Evolutionary conservation across 53 echinoderm and acorn worm genomes (phyloP), one percentile per base, ranked within the genome.

Genomic region (Holothuria scabra): DNA sequence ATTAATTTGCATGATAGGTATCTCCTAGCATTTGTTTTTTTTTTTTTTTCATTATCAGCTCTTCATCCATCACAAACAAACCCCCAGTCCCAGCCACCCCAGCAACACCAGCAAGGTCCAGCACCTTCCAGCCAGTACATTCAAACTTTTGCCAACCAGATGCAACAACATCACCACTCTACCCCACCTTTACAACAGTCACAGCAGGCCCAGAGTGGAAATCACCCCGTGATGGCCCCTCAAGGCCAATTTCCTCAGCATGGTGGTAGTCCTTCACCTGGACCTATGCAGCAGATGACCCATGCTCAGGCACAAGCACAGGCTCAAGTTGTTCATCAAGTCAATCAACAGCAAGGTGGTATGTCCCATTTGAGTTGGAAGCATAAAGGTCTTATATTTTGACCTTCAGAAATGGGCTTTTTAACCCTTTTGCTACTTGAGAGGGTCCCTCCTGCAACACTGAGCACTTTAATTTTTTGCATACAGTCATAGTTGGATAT

Each of bases 151-250:
- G 52, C 88, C 92, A 90, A 75, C 83, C 88, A 81, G 46, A 81
- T 81, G 82, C 82, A 81, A 62, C 85, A 79, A 65, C 92, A 87
- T 20, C 91, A 95, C 65, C 88, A 91, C 65, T 82, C 89, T 9
- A 87, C 87, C 28, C 56, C 80, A 87, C 65, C 84, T 48, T 60
- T 86, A 59, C 83, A 65, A 66, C 92, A 86, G 60, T 83, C 84
- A 23, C 93, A 86, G n/a, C 87, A 84, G 11, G 85, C 89, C 58
- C 87, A 79, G 37, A 90, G 86, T 52, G 79, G 76, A 19, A 84
- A 56, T 52, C 93, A 93, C 65, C 86, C 83, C 21, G 87, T 87
- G 21, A 92, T 92, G 85, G 66, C 74, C 11, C 89, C 80, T 59
- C 89, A 85, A 70, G 84, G 66, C 23, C 91, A 81, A 29, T 88